Base-by-base conservation (phyloP, 64 coral and sea anemone species). In the Cladopsammia gracilis region DNA sequence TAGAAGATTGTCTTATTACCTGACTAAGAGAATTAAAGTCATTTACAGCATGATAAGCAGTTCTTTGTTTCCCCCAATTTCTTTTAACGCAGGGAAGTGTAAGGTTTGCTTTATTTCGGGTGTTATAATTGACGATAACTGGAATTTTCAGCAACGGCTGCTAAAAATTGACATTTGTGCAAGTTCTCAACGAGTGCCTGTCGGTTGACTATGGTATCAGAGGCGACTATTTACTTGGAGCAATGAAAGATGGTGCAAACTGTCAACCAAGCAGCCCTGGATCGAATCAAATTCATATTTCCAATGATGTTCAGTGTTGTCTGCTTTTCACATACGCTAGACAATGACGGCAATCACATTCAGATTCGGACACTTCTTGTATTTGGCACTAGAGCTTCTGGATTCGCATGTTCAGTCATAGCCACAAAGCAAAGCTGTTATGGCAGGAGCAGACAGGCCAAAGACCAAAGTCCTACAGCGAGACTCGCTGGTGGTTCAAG, bases 141-240 rank as follows among this genome's bases (percentile, higher is more conserved):
- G 78, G 75, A 72, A 58, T 71, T 72, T 91, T 11, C 22, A 48
- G 13, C 77, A 82, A 61, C 73, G 77, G 58, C 89, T 91, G 26
- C 64, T 86, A 53, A 87, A 53, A 79, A 86, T 87, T 18, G 91
- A 93, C 42, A 78, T 86, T 86, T 78, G 84, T 58, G 56, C 73
- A 93, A n/a, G 18, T 54, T 7, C 50, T 84, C 25, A 70, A 68
- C 11, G 25, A 64, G 18, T 69, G 62, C 10, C 7, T 86, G 10
- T 25, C 26, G 18, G 62, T 86, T 70, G 62, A 86, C 4, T 48
- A 46, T 9, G 26, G 18, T 14, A 42, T 86, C 4, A n/a, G 18
- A 70, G 14, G 60, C 0, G 24, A 86, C 12, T 18, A 10, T 58
- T 6, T 86, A 6, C 11, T 87, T 22, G 85, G 44, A 26, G 67